Conservation (phyloP, 2,113 vertebrate species). For the Microtus oregoni region DNA sequence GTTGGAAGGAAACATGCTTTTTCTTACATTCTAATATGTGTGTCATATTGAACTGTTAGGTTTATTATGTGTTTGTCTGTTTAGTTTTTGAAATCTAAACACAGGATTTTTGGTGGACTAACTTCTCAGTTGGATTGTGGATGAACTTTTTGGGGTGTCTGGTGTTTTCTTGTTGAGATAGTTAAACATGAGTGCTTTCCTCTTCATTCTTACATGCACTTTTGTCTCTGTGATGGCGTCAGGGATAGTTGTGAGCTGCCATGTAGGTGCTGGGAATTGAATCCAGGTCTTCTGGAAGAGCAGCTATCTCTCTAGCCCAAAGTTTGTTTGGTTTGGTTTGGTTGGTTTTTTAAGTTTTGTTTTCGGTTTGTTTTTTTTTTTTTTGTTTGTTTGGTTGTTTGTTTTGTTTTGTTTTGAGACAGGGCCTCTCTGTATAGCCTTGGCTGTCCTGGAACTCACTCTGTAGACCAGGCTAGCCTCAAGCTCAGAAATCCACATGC, state of each 20-base stretch:
- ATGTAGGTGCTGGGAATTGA: not conserved
- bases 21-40: not conserved
- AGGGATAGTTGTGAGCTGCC: too few relatives aligned
- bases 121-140: not conserved
- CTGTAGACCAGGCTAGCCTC: not conserved
- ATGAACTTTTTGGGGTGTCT: constrained; percentile 8
- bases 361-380: too few relatives aligned
- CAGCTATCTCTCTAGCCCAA: not conserved
- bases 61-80: not conserved
- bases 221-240: too few relatives aligned
- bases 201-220: not conserved
- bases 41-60: not conserved
- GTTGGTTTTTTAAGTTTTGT: too few relatives aligned
- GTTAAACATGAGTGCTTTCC: not conserved
- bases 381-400: too few relatives aligned
- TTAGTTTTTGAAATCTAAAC: constrained; percentile 43
- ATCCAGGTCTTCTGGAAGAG: not conserved
- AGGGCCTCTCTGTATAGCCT: not conserved
- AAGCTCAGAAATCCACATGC: not conserved
- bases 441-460: not conserved
- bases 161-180: not conserved
- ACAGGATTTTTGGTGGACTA: not conserved
- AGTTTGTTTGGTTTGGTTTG: too few relatives aligned
- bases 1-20: not conserved
- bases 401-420: not conserved